These are phyloP conservation scores for Drosophila albomicans DNA, from an alignment of 1,140 invertebrate species.

Conservation along the genomic window DNA sequence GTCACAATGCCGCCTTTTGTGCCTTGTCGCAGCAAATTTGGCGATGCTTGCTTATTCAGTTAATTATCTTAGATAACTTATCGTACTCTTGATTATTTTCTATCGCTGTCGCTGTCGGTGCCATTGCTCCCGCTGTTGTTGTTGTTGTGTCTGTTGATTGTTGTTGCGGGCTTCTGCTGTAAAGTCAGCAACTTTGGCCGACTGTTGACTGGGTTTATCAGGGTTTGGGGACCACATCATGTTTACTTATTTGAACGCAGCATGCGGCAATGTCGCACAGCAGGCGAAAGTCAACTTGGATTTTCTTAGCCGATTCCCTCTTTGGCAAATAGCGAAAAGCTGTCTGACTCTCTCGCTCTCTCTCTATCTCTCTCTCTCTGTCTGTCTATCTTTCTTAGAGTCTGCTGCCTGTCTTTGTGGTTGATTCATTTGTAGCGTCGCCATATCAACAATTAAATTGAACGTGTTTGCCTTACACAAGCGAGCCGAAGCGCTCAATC, in stretches of 20 bases:
- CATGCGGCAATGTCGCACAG: conserved; percentile 73
- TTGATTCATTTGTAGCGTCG: conserved; percentile 77
- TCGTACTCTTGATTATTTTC: conserved; percentile 76
- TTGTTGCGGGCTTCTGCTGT: conserved; percentile 50
- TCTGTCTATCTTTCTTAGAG: not conserved
- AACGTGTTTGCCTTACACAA: conserved; percentile 78
- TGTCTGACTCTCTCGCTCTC: conserved; percentile 18
- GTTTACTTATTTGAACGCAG: conserved; percentile 81
- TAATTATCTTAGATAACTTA: conserved; percentile 80
- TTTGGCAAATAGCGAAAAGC: conserved; percentile 44
- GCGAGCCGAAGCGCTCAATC: conserved; percentile 75
- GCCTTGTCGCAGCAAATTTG: conserved; percentile 73
- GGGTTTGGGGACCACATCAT: conserved; percentile 56
- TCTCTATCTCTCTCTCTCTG: not conserved
- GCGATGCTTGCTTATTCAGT: conserved; percentile 78
- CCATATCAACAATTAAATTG: conserved; percentile 83
- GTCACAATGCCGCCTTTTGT: conserved; percentile 34
- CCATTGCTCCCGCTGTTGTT: conserved; percentile 1
- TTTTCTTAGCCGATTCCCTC: conserved; percentile 68
- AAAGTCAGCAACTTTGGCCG: conserved; percentile 75
- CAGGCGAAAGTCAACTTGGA: conserved; percentile 75
- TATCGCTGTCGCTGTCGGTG: conserved; percentile 44
- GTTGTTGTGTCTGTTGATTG: conserved; percentile 33
- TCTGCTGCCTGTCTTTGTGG: conserved; percentile 13
- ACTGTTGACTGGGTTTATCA: conserved; percentile 37